Evolutionary conservation across 2,113 vertebrate species (phyloP), one percentile per base, ranked within the genome.

Genomic region (Notothenia rossii): DNA sequence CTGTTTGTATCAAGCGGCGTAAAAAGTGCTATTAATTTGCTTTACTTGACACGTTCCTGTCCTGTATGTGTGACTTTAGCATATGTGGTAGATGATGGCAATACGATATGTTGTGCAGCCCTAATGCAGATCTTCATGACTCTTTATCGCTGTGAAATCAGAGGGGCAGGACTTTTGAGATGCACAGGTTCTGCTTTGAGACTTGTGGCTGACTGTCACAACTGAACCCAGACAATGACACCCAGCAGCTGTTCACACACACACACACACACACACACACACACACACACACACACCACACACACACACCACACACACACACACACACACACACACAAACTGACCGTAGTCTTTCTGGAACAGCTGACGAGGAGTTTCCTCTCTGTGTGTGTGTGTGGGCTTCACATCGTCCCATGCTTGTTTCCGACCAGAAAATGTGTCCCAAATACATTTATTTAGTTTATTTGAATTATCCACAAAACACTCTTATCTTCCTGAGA

Each of bases 301-400:
- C 45, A 61, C 56, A 53, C 75, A 69, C 75, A 61, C 75, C 72
- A 22, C 22, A 22, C 22, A 45, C 60, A n/a, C 65, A 22, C 22
- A 22, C 72, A 67, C 54, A 54, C 72, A 56, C 50, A 56, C 43
- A 20, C 66, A 69, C 66, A 62, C 40, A 18, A 43, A 20, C 22
- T 4, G 17, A 13, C 64, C 63, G 75, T 40, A 63, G 67, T 20
- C 60, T 46, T 51, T 51, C 54, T 72, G 50, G 11, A 66, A 20
- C 69, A 75, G 79, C 79, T 75, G 79, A 81, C 13, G 25, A 48
- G 49, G 18, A 56, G 56, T 56, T 69, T 75, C 79, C 63, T 11
- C 10, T 50, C 46, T 8, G 45, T 68, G 33, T 50, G 45, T 43
- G 33, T 48, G n/a, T 48, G 49, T 22, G 62, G 36, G 36, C 15